Evolutionary conservation across 2,888 invertebrate species (phyloP).

Genomic region (Eumerus sabulonum): DNA sequence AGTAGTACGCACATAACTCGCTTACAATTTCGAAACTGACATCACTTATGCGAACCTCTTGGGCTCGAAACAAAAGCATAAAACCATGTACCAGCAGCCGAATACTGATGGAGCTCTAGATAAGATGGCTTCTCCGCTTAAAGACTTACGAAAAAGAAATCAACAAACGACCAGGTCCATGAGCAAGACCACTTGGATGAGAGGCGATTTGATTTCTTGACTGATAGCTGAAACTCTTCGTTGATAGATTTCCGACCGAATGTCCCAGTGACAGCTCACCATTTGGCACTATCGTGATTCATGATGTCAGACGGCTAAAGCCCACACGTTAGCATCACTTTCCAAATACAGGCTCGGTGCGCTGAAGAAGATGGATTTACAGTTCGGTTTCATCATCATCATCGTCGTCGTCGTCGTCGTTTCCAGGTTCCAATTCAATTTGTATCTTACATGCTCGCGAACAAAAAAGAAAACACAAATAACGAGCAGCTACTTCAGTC

Average conservation of each 20-base stretch:
- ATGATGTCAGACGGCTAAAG: constrained; percentile 54
- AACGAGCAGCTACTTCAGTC: constrained; percentile 57
- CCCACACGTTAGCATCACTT: constrained; percentile 54
- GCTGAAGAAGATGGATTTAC: constrained; percentile 44
- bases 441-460: constrained; percentile 59
- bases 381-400: constrained; percentile 55
- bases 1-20: constrained; percentile 10
- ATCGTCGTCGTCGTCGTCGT: constrained; percentile 30
- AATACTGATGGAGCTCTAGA: constrained; percentile 38
- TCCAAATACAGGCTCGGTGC: constrained; percentile 24
- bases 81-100: constrained; percentile 1
- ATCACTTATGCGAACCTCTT: constrained; percentile 16
- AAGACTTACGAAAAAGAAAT: constrained; percentile 12
- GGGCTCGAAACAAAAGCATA: constrained; percentile 32
- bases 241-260: constrained; percentile 41
- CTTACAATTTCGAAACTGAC: constrained; percentile 33
- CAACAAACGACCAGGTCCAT: constrained; percentile 48
- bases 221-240: constrained; percentile 50
- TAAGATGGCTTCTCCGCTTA: constrained; percentile 34
- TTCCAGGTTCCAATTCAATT: constrained; percentile 54
- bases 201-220: constrained; percentile 62
- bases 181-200: constrained; percentile 49
- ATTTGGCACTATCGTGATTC: constrained; percentile 64
- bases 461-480: constrained; percentile 49
- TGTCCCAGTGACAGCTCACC: constrained; percentile 31